Conservation (phyloP, 2,797 vertebrate genomes). For the Pseudochromis fuscus region DNA sequence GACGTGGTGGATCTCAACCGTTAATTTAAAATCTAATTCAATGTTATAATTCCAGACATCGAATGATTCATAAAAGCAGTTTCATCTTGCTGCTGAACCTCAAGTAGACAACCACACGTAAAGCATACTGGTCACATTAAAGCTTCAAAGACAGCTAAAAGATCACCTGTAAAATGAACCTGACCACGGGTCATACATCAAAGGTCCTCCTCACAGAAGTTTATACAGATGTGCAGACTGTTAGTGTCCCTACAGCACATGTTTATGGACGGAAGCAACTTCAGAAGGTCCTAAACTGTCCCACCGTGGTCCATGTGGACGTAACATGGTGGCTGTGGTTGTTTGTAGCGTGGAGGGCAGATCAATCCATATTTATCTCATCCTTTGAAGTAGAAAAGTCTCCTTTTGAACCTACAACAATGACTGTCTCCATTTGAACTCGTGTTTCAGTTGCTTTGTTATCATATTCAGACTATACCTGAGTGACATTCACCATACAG, state of each 20-base stretch:
- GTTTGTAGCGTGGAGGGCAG: slow-evolving; percentile 25
- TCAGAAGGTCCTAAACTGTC: slow-evolving; percentile 65
- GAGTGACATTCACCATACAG: slow-evolving; percentile 9
- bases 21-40: not conserved
- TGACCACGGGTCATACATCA: slow-evolving; percentile 3
- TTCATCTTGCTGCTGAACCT: not conserved
- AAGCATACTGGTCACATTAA: slow-evolving; percentile 6
- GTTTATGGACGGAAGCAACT: slow-evolving; percentile 57
- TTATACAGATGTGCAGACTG: slow-evolving; percentile 52
- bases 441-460: not conserved
- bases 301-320: slow-evolving; percentile 41
- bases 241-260: slow-evolving; percentile 32
- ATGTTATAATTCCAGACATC: not conserved
- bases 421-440: slow-evolving; percentile 18
- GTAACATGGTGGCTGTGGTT: slow-evolving; percentile 33
- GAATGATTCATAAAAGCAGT: no score
- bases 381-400: slow-evolving; percentile 3
- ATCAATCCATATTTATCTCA: slow-evolving; percentile 9
- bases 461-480: slow-evolving; percentile 15
- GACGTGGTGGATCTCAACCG: no score
- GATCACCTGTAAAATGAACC: slow-evolving; percentile 23
- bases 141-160: slow-evolving; percentile 24
- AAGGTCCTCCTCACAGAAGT: slow-evolving; percentile 32
- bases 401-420: slow-evolving; percentile 23
- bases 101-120: not conserved